phyloP scores from a whole-genome alignment of 35 echinoderm and acorn worm genomes.

The Amphiura filiformis region DNA sequence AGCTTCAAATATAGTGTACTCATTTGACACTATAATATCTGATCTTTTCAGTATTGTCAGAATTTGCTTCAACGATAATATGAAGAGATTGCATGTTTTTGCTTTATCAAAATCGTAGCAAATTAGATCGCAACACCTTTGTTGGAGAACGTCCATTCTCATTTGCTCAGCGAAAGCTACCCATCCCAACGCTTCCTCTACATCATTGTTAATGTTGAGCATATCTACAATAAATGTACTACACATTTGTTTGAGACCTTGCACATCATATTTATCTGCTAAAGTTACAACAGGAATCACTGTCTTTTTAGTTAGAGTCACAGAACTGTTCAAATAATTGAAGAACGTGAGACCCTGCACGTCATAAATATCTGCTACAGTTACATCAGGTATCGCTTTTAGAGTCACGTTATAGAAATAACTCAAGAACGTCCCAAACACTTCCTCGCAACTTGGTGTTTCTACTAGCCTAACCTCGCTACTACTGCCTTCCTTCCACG shows the following conservation, averaged over 20 bases:
- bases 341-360: too few species aligned
- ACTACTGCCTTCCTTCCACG: too few species aligned
- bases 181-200: neutral
- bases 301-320: neutral
- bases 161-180: neutral
- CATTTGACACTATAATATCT: neutral
- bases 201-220: neutral
- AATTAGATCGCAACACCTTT: neutral
- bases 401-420: too few species aligned
- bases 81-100: neutral
- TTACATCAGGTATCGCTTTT: too few species aligned
- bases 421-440: slow-evolving; percentile 20
- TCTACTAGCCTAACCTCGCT: too few species aligned
- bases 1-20: neutral
- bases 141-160: neutral
- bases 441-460: too few species aligned
- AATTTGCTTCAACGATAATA: neutral
- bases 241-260: neutral
- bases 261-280: neutral
- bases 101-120: neutral
- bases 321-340: too few species aligned
- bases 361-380: too few species aligned
- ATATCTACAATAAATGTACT: neutral
- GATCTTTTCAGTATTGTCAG: neutral
- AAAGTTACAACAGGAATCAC: neutral